These are phyloP conservation scores for Athalia cordata DNA, from an alignment of 2,888 invertebrate species.

Conservation along the genomic window DNA sequence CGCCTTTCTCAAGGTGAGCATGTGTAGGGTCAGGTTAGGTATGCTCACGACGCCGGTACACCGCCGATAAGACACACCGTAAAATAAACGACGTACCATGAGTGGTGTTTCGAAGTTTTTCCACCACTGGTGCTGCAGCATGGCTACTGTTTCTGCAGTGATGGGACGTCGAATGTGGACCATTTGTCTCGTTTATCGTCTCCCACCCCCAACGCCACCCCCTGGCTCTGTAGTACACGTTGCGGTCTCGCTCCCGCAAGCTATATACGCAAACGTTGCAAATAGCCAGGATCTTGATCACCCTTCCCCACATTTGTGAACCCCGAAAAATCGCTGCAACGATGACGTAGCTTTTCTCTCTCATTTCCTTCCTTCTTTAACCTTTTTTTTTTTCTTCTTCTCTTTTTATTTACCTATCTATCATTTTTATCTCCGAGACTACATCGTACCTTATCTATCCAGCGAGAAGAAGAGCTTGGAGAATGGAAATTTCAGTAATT, in stretches of 20 bases:
- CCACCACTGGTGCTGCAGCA: not conserved
- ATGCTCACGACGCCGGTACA: slow-evolving; percentile 58
- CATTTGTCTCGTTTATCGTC: slow-evolving; percentile 67
- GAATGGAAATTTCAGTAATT: not conserved
- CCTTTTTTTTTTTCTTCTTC: not conserved
- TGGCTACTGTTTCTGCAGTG: not conserved
- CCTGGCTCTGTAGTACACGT: not conserved
- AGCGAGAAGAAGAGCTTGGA: too few relatives aligned
- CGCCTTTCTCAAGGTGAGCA: too few relatives aligned
- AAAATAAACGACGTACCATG: slow-evolving; percentile 63
- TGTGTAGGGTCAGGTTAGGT: not conserved
- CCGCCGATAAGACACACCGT: slow-evolving; percentile 66
- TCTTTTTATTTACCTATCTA: not conserved
- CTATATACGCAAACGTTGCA: slow-evolving; percentile 34
- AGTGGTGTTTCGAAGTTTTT: slow-evolving; percentile 55
- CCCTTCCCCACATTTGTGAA: not conserved
- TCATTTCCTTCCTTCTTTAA: not conserved
- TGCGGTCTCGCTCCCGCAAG: not conserved
- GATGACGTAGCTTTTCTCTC: slow-evolving; percentile 1
- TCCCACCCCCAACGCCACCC: not conserved
- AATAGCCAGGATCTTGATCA: slow-evolving; percentile 33
- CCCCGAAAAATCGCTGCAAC: not conserved
- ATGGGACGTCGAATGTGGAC: slow-evolving; percentile 47
- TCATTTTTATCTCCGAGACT: not conserved
- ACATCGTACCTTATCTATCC: too few relatives aligned